Conservation (phyloP, 1,140 invertebrate species). For the Zaprionus lachaisei region DNA sequence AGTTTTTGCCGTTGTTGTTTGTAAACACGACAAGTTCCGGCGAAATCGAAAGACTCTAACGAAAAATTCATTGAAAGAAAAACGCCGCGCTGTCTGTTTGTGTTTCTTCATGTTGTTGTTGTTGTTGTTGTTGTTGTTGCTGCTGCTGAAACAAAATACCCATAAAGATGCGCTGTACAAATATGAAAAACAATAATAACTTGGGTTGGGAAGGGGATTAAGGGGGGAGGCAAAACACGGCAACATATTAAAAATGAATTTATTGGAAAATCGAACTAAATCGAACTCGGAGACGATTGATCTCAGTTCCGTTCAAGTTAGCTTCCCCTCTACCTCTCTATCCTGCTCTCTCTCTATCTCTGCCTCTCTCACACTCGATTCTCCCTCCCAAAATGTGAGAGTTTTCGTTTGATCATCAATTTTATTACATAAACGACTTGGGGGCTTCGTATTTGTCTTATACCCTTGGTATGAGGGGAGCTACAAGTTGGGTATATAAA, state of each 20-base stretch:
- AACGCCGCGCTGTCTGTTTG: conserved; percentile 74
- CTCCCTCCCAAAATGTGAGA: conserved; percentile 56
- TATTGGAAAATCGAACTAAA: conserved; percentile 50
- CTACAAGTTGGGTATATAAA: not conserved
- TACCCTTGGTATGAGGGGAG: conserved; percentile 1
- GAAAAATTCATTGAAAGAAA: conserved; percentile 51
- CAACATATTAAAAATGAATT: conserved; percentile 79
- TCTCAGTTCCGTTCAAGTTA: conserved; percentile 70
- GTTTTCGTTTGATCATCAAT: conserved; percentile 82
- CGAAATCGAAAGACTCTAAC: conserved; percentile 58
- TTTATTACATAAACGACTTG: conserved; percentile 64
- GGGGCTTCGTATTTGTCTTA: conserved; percentile 55
- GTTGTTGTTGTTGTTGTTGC: conserved; percentile 56
- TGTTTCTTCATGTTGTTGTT: conserved; percentile 58
- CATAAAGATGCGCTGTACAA: conserved; percentile 69
- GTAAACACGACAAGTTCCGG: conserved; percentile 79
- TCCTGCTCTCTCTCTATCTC: conserved; percentile 3
- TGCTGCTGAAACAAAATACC: conserved; percentile 77
- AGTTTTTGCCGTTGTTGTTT: conserved; percentile 57
- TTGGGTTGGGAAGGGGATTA: not conserved
- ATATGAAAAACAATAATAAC: conserved; percentile 56
- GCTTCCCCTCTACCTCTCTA: conserved; percentile 10
- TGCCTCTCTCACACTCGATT: not conserved
- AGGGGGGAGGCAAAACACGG: conserved; percentile 4
- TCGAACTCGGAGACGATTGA: conserved; percentile 60